These are phyloP conservation scores for Tribolium madens DNA, from an alignment of 1,140 invertebrate species.

Conservation along the genomic window DNA sequence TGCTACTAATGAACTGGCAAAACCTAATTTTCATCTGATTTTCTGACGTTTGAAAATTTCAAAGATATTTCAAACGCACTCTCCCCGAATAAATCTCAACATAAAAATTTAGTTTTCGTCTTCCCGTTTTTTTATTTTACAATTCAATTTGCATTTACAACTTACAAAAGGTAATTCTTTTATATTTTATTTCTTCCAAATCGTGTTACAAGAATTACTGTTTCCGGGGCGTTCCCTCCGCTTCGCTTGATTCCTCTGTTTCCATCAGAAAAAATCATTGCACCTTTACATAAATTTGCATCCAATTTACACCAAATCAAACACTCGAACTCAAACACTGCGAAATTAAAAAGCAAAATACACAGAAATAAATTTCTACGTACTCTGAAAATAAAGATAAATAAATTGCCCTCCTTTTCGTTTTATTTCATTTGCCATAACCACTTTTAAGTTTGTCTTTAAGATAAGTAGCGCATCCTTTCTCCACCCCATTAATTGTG, in stretches of 20 bases:
- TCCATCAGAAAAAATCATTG: not conserved
- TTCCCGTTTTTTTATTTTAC: constrained; percentile 14
- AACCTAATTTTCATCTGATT: not conserved
- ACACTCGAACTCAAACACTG: not conserved
- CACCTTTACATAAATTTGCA: not conserved
- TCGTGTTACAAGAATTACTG: constrained; percentile 13
- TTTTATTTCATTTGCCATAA: not conserved
- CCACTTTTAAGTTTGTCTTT: not conserved
- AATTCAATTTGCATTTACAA: constrained; percentile 35
- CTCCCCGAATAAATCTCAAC: not conserved
- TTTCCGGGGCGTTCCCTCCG: not conserved
- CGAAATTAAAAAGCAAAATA: too few relatives aligned
- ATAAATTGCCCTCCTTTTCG: not conserved
- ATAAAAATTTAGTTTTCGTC: constrained; percentile 29
- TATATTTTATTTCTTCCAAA: constrained; percentile 18
- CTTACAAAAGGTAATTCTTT: constrained; percentile 16
- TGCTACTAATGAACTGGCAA: not conserved
- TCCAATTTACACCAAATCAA: not conserved
- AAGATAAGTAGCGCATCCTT: not conserved
- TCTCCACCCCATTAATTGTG: not conserved
- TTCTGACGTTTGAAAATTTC: not conserved
- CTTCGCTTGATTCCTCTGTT: not conserved
- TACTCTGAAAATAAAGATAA: too few relatives aligned
- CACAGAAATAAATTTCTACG: too few relatives aligned
- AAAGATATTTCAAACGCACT: not conserved